Evolutionary conservation across 1,140 invertebrate genomes (phyloP).

Genomic region (Ganaspis sp.): DNA sequence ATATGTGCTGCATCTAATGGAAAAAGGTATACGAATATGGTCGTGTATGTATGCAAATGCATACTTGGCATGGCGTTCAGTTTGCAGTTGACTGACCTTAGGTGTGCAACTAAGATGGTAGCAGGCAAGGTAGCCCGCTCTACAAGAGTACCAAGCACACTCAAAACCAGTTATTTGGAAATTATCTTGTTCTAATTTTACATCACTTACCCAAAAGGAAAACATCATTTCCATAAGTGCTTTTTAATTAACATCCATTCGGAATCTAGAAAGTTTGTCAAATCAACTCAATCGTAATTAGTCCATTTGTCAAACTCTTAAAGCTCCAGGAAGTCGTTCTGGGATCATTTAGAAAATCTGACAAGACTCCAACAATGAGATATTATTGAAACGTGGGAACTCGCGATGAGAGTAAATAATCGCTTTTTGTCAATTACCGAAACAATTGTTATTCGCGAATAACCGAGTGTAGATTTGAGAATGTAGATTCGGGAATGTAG

Average conservation of each 20-base stretch:
- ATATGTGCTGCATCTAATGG: slow-evolving; percentile 26
- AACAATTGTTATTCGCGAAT: no score
- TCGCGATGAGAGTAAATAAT: not conserved
- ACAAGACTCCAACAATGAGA: not conserved
- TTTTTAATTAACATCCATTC: not conserved
- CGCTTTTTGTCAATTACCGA: no score
- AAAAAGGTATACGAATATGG: slow-evolving; percentile 18
- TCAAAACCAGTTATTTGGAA: not conserved
- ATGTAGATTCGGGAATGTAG: no score
- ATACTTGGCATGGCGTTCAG: slow-evolving; percentile 51
- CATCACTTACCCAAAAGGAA: not conserved
- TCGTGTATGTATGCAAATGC: slow-evolving; percentile 34
- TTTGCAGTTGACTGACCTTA: slow-evolving; percentile 60
- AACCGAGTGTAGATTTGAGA: no score
- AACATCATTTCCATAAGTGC: not conserved
- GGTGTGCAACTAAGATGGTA: slow-evolving; percentile 39
- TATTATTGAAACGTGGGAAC: not conserved
- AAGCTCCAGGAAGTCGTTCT: not conserved
- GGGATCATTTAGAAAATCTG: slow-evolving; percentile 6
- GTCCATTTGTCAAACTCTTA: no score
- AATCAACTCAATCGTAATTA: no score
- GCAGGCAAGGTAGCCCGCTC: slow-evolving; percentile 33
- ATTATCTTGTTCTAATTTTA: not conserved
- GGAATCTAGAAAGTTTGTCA: no score
- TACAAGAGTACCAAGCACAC: not conserved